Base-by-base conservation (phyloP, 2,888 invertebrate species). In the Steromphala cineraria region DNA sequence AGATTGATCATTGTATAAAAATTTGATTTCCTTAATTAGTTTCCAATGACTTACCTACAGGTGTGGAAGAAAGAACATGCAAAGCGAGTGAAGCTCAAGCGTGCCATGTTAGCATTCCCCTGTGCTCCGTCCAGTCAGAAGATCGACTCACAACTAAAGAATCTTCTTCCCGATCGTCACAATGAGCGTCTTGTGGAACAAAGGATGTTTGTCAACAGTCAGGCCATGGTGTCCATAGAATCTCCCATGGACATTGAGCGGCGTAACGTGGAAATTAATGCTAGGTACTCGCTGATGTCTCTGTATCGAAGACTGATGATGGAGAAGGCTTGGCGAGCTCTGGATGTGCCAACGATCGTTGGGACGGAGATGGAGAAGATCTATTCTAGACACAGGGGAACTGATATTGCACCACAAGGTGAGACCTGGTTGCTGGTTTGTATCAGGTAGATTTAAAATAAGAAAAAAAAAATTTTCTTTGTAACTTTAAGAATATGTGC, bases 21-120 rank as follows among this genome's bases (percentile, higher is more conserved):
- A n/a, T n/a, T n/a, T n/a, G n/a, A n/a, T n/a, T n/a, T n/a, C n/a
- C n/a, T n/a, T n/a, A n/a, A n/a, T n/a, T n/a, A n/a, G n/a, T n/a
- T n/a, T n/a, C n/a, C n/a, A n/a, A n/a, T n/a, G n/a, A n/a, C n/a
- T n/a, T n/a, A n/a, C n/a, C 46, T 46, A 46, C 79, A 82, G 53
- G 78, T 77, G 10, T 92, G 92, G 91, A 88, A 87, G 76, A 87
- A 87, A 53, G 85, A 86, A 74, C 85, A 84, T 56, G 81, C 86
- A 10, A 83, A 85, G 21, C 84, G 89, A 17, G 81, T 85, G 7
- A 89, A 91, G 52, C 84, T 90, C 40, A 90, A 91, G 79, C 83
- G 90, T 17, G 87, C 90, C n/a, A 91, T 92, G 90, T 71, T 89
- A 67, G 89, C 88, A 19, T 93, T 93, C 82, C 93, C 93, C 0